phyloP scores from a whole-genome alignment of 2,797 vertebrate genomes.

The Mormyrops attenuatus region DNA sequence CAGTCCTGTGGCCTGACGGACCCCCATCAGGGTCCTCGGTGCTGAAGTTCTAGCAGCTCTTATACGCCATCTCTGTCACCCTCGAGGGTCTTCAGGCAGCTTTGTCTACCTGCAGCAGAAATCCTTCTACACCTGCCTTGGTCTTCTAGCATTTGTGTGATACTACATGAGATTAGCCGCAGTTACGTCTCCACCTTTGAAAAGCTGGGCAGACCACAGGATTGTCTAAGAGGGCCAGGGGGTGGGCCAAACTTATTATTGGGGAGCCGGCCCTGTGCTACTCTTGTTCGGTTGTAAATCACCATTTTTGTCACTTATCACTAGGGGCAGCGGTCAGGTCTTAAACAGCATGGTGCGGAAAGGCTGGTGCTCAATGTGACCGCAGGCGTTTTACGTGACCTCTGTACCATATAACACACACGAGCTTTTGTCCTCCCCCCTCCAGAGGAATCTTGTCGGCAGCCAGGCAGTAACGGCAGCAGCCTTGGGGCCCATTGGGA shows the following conservation, averaged over 20 bases:
- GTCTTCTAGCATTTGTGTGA: neutral
- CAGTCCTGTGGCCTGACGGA: neutral
- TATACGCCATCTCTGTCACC: neutral
- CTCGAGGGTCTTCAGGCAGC: neutral
- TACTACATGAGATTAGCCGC: neutral
- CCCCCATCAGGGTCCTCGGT: neutral
- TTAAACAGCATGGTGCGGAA: neutral
- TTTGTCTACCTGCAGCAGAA: neutral
- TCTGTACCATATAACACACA: neutral
- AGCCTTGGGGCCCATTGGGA: conserved; percentile 84
- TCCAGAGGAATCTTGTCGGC: conserved; percentile 87
- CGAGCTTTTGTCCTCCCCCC: conserved; percentile 17
- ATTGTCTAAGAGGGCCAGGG: neutral
- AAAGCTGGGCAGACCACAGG: neutral
- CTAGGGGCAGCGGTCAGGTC: neutral
- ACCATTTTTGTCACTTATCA: neutral
- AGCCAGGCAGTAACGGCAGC: conserved; percentile 79
- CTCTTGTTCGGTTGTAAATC: neutral
- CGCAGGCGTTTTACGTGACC: neutral
- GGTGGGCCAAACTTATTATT: neutral
- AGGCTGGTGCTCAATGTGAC: neutral
- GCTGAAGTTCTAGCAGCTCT: neutral
- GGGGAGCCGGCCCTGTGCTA: neutral
- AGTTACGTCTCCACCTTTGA: neutral
- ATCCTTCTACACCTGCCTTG: neutral